A percentile compares a stretch with the other conserved stretches of the same genome.
phyloP scores from a whole-genome alignment of 2,113 vertebrate species.

The Zosterops pallidus region DNA sequence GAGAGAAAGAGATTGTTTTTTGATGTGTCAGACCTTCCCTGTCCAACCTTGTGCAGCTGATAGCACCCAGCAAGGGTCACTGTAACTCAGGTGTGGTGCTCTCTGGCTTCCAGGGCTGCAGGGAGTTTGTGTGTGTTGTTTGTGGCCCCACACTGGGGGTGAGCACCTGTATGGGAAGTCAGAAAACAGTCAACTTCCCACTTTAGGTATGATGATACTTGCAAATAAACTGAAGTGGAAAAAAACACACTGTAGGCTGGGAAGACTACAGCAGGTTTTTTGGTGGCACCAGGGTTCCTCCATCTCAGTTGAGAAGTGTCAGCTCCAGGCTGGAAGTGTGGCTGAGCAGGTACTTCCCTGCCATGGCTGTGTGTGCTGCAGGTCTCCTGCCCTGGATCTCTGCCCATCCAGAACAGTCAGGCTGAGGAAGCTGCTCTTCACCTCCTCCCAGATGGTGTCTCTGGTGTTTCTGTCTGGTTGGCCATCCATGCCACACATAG shows the following conservation, averaged over 20 bases:
- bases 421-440: not conserved
- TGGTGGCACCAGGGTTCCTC: not conserved
- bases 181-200: not conserved
- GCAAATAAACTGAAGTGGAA: not conserved
- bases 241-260: not conserved
- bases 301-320: not conserved
- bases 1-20: not conserved
- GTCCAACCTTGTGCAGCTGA: accelerated
- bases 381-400: not conserved
- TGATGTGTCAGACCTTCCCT: not conserved
- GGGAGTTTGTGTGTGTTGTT: not conserved
- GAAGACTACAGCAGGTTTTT: not conserved
- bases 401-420: not conserved
- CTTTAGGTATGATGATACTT: not conserved
- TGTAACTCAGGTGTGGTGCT: not conserved
- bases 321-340: not conserved
- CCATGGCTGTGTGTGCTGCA: accelerated
- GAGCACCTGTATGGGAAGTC: not conserved
- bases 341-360: not conserved
- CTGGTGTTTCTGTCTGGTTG: not conserved
- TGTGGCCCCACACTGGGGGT: accelerated
- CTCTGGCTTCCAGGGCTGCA: not conserved
- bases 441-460: not conserved
- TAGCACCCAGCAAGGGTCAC: not conserved
- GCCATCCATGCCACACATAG: not conserved